Base-by-base conservation (phyloP, 1,140 invertebrate species). In the Bombus affinis region DNA sequence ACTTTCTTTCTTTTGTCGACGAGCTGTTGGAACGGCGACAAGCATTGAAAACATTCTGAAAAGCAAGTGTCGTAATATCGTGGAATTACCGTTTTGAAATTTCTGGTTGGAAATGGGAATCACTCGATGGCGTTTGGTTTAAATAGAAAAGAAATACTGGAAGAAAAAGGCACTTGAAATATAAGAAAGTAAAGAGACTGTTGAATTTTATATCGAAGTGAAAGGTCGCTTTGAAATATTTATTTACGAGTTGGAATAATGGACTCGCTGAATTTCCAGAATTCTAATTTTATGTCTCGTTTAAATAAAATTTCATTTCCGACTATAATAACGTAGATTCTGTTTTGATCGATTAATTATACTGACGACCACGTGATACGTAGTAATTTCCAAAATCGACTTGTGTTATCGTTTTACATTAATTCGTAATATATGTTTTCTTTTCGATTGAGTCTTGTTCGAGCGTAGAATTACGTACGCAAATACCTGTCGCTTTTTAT, bases 401-500 rank as follows among this genome's bases (percentile, higher is more conserved):
- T 37, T 22, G 32, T 10, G n/a, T 72, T 44, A 22, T 73, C 71
- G 42, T 73, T 73, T 53, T 22, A n/a, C 25, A 15, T 53, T 59
- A 76, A 76, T 76, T n/a, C 25, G 35, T 35, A 57, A 57, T 53
- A 15, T 28, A 25, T 35, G 18, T 53, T 75, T 53, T 37, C 47
- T 25, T 39, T 59, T 9, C 71, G 39, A 44, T 32, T 10, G 42
- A 8, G n/a, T 32, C 6, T 42, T 12, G 44, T 1, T 28, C 10
- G 15, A 32, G n/a, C 28, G 13, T 15, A 32, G n/a, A 32, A 76
- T 53, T 53, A 59, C 35, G 47, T 59, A 37, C 35, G 44, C 44
- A 37, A 76, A 76, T 9, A 76, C 74, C 53, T 39, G 74, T 59
- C 35, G 10, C 13, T 12, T 76, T 76, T 76, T 59, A 35, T 12